Evolutionary conservation across 2,797 vertebrate species (phyloP).

Genomic region (Myotis pilosus): DNA sequence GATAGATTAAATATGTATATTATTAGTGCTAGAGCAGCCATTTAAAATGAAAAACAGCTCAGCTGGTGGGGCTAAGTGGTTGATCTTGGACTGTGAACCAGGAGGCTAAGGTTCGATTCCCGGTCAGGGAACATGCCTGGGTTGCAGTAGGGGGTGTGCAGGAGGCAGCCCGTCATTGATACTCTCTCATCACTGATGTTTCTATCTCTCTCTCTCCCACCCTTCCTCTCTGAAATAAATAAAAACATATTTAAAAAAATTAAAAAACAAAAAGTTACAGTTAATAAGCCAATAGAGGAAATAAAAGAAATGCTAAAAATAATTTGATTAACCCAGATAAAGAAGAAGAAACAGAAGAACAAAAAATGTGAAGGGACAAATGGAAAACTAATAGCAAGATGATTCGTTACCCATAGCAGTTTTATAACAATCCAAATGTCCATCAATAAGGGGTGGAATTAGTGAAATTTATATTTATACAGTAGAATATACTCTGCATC

Average conservation of each 20-base stretch:
- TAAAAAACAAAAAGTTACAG: not conserved
- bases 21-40: not conserved
- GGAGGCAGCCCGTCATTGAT: no score
- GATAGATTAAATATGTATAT: not conserved
- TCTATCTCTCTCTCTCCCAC: no score
- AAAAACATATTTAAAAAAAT: not conserved
- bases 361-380: not conserved
- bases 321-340: constrained; percentile 4
- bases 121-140: no score
- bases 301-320: not conserved
- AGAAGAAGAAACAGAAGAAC: not conserved
- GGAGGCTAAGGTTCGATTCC: no score
- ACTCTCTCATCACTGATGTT: no score
- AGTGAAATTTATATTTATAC: not conserved
- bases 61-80: no score
- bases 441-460: not conserved
- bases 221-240: no score
- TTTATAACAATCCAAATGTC: not conserved
- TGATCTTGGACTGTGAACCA: no score
- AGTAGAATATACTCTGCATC: not conserved
- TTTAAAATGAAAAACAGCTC: not conserved
- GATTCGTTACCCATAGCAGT: not conserved
- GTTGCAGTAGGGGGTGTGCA: no score
- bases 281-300: not conserved
- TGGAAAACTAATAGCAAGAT: not conserved